A percentile compares a stretch with the other conserved stretches of the same genome.
Conservation (phyloP, 2,888 invertebrate genomes). For the Sepiola atlantica region DNA sequence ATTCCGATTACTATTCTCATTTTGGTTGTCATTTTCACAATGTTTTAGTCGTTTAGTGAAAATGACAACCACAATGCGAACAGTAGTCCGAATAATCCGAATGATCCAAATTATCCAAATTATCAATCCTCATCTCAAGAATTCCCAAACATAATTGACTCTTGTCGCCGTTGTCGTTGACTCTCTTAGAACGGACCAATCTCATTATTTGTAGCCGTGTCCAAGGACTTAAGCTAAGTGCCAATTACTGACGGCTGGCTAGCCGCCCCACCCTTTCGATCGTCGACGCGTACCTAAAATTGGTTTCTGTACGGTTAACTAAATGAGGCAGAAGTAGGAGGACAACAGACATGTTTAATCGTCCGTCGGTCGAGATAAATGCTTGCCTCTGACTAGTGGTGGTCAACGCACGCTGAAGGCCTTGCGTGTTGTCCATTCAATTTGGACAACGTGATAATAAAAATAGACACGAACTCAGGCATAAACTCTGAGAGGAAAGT, state of each 20-base stretch:
- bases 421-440: background rate
- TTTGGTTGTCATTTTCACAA: too few species aligned
- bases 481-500: background rate
- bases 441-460: background rate
- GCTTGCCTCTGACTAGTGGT: background rate
- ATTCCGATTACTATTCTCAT: too few species aligned
- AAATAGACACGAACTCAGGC: background rate
- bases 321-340: background rate
- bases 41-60: too few species aligned
- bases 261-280: background rate
- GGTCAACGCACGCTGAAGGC: background rate
- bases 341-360: constrained; percentile 23
- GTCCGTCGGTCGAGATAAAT: background rate
- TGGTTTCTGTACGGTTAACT: background rate
- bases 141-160: background rate
- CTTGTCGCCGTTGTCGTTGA: background rate
- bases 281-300: background rate
- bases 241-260: background rate
- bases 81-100: too few species aligned
- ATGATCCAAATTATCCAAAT: too few species aligned
- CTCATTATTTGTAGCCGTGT: background rate
- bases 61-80: too few species aligned
- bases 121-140: too few species aligned
- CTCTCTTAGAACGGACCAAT: background rate
- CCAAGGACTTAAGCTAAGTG: too few species aligned